A percentile compares a stretch with the other conserved stretches of the same genome.
phyloP scores from a whole-genome alignment of 2,888 invertebrate genomes.

The Melikaiella ostensackeni region DNA sequence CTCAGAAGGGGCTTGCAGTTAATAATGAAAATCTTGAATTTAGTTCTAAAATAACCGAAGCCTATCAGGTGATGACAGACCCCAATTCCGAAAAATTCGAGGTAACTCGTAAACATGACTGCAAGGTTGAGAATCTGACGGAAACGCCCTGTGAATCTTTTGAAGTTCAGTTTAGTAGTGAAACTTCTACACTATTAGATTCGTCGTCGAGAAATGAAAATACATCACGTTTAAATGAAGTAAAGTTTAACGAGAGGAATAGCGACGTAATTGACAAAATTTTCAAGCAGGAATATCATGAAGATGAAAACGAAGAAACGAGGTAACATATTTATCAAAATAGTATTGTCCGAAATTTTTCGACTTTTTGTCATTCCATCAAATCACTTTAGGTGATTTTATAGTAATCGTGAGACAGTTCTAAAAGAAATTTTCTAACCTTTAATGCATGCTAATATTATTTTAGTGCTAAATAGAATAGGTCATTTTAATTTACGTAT shows the following conservation, averaged over 20 bases:
- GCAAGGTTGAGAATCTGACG: neutral
- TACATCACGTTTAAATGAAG: constrained; percentile 50
- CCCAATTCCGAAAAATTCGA: neutral
- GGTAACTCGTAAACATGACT: neutral
- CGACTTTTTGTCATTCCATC: no score
- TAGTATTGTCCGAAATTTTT: neutral
- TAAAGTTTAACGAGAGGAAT: constrained; percentile 42
- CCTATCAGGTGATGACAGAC: neutral
- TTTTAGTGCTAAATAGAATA: no score
- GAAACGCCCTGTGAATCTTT: neutral
- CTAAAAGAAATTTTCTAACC: no score
- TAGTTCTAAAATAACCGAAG: neutral
- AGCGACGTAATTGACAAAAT: constrained; percentile 48
- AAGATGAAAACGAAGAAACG: constrained; percentile 68
- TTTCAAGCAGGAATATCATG: constrained; percentile 59
- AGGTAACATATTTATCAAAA: constrained; percentile 57
- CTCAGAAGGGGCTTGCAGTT: neutral
- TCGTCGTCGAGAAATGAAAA: neutral
- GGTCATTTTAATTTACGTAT: no score
- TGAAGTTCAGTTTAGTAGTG: neutral
- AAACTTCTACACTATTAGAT: neutral
- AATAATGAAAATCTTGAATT: neutral
- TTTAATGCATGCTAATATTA: no score
- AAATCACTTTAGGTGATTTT: no score
- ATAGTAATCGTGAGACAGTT: no score